These are phyloP conservation scores for Zaprionus capensis DNA, from an alignment of 1,140 invertebrate species.

Conservation along the genomic window DNA sequence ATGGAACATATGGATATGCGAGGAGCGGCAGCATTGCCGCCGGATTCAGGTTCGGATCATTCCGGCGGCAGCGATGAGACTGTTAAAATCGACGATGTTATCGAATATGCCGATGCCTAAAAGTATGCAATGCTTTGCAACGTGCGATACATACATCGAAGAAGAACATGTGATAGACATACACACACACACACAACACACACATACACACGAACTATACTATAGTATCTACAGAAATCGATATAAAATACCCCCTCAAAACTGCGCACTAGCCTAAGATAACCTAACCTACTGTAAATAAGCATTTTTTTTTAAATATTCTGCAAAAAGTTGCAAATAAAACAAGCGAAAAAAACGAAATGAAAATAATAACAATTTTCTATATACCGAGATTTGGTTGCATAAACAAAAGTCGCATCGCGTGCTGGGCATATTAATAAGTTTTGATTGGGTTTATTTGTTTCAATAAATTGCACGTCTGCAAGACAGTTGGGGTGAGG, in stretches of 20 bases:
- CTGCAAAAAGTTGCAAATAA: neutral
- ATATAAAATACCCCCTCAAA: neutral
- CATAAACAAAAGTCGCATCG: constrained; percentile 36
- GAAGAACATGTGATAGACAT: constrained; percentile 19
- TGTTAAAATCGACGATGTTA: constrained; percentile 81
- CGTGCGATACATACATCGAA: constrained; percentile 17
- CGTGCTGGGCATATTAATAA: constrained; percentile 35
- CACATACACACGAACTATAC: neutral
- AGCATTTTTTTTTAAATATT: constrained; percentile 1
- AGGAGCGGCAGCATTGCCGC: constrained; percentile 52
- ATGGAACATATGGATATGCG: constrained; percentile 77
- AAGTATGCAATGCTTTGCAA: constrained; percentile 44
- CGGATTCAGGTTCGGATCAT: constrained; percentile 79
- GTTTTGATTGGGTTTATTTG: neutral
- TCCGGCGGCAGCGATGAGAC: constrained; percentile 83
- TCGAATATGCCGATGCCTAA: constrained; percentile 79
- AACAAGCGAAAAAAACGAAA: constrained; percentile 9
- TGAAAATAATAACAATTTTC: neutral
- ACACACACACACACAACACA: constrained; percentile 13
- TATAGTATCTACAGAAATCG: constrained; percentile 12
- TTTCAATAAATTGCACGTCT: neutral
- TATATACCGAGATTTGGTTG: constrained; percentile 13
- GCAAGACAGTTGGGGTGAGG: neutral
- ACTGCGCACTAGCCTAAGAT: constrained; percentile 1
- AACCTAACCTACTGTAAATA: constrained; percentile 4